Evolutionary conservation across 2,888 invertebrate species (phyloP).

Genomic region (Agonum fuliginosum): DNA sequence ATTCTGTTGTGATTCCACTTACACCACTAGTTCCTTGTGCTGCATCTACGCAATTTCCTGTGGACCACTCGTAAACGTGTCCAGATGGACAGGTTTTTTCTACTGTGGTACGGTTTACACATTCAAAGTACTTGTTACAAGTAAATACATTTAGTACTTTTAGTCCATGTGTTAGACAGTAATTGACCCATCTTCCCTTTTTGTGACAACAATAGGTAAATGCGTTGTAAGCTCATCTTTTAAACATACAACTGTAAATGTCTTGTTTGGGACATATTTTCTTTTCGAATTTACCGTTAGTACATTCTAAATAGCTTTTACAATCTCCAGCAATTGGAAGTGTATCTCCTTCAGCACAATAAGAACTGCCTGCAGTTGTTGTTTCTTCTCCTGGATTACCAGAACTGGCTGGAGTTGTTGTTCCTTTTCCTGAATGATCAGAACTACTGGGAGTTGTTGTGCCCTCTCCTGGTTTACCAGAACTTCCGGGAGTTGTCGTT

Average conservation of each 20-base stretch:
- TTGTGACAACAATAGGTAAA: background rate
- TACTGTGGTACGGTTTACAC: background rate
- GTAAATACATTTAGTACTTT: slow-evolving; percentile 14
- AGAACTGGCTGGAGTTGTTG: too few species aligned
- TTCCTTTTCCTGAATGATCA: too few species aligned
- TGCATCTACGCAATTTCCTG: slow-evolving; percentile 16
- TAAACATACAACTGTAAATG: background rate
- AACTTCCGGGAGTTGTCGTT: too few species aligned
- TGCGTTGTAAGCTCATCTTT: background rate
- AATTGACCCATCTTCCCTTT: background rate
- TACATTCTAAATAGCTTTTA: background rate
- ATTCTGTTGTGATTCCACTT: too few species aligned
- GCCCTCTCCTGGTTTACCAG: too few species aligned
- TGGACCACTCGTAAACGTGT: background rate
- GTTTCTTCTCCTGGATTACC: background rate
- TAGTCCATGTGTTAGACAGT: background rate
- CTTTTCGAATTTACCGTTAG: background rate
- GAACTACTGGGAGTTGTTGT: too few species aligned
- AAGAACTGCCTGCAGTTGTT: background rate
- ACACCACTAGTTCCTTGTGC: background rate
- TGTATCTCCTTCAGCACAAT: slow-evolving; percentile 9
- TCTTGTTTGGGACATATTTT: background rate
- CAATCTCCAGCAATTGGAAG: slow-evolving; percentile 14
- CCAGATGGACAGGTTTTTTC: slow-evolving; percentile 2
- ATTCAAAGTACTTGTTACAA: slow-evolving; percentile 22